phyloP scores from a whole-genome alignment of 2,888 invertebrate species.

The Lordiphosa andalusiaca region DNA sequence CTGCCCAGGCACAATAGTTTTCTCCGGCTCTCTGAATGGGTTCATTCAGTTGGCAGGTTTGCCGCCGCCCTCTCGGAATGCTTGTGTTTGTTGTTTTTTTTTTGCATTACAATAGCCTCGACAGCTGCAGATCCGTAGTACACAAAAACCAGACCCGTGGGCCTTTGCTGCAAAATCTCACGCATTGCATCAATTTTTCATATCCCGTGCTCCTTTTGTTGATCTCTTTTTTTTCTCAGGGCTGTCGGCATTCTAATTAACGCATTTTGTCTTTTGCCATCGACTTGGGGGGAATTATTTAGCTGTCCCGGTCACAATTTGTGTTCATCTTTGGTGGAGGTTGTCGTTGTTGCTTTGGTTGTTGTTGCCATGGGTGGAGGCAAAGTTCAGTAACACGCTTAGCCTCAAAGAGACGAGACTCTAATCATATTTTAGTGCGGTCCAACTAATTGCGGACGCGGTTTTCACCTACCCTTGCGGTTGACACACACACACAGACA shows the following conservation, averaged over 20 bases:
- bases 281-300: slow-evolving; percentile 25
- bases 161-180: slow-evolving; percentile 41
- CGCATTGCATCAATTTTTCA: slow-evolving; percentile 34
- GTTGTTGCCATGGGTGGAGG: no score
- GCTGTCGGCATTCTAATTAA: slow-evolving; percentile 46
- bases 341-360: slow-evolving; percentile 6
- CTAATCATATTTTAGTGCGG: slow-evolving; percentile 70
- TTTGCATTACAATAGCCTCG: slow-evolving; percentile 24
- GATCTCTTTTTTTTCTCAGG: slow-evolving; percentile 17
- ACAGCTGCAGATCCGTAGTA: slow-evolving; percentile 26
- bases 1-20: slow-evolving; percentile 6
- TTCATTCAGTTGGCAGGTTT: slow-evolving; percentile 38
- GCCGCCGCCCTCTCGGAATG: background rate
- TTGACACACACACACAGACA: slow-evolving; percentile 28
- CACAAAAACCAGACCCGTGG: background rate
- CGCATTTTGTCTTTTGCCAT: slow-evolving; percentile 24
- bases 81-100: background rate
- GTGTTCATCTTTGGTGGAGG: slow-evolving; percentile 1
- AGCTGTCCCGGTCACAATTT: slow-evolving; percentile 15
- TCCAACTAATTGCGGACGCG: slow-evolving; percentile 57
- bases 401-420: slow-evolving; percentile 8
- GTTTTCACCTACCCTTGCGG: slow-evolving; percentile 14
- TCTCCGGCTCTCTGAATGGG: slow-evolving; percentile 10
- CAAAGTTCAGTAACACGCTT: slow-evolving; percentile 27
- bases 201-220: slow-evolving; percentile 26